A percentile compares a stretch with the other conserved stretches of the same genome.
These are phyloP conservation scores for Sapayoa aenigma DNA, from an alignment of 2,113 vertebrate species.

Conservation along the genomic window DNA sequence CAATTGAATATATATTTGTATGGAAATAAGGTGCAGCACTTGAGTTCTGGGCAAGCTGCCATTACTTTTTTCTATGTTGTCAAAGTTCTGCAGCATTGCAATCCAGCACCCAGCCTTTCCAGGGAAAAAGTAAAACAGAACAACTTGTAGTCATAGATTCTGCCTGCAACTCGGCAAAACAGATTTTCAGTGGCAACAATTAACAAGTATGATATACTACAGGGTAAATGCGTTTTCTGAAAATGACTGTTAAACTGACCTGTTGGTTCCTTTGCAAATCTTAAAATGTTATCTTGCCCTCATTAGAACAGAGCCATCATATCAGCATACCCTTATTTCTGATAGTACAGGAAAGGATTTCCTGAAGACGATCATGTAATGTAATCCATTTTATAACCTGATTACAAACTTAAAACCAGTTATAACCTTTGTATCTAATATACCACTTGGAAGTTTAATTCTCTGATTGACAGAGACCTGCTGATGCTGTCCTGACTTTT, in stretches of 20 bases:
- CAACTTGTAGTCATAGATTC: background rate
- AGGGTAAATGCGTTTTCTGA: background rate
- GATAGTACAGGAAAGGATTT: background rate
- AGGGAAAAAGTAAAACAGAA: background rate
- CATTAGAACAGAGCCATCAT: background rate
- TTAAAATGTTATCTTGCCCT: background rate
- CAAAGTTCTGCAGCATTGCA: background rate
- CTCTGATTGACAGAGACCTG: constrained; percentile 6
- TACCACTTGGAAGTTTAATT: constrained; percentile 3
- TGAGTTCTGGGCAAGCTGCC: constrained; percentile 37
- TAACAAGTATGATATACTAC: background rate
- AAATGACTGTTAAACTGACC: background rate
- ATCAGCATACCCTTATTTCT: background rate
- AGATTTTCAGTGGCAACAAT: background rate
- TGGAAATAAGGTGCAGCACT: constrained; percentile 21
- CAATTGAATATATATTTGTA: background rate
- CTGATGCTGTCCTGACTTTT: background rate
- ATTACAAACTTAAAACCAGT: constrained; percentile 32
- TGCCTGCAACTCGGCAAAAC: background rate
- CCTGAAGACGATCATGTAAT: background rate
- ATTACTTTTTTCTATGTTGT: background rate
- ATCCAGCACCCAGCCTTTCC: background rate
- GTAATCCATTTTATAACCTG: background rate
- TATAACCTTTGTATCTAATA: background rate
- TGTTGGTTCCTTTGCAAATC: background rate